A percentile compares a stretch with the other conserved stretches of the same genome.
These are phyloP conservation scores for Hofmannophila pseudospretella DNA, from an alignment of 2,888 invertebrate genomes.

Conservation along the genomic window DNA sequence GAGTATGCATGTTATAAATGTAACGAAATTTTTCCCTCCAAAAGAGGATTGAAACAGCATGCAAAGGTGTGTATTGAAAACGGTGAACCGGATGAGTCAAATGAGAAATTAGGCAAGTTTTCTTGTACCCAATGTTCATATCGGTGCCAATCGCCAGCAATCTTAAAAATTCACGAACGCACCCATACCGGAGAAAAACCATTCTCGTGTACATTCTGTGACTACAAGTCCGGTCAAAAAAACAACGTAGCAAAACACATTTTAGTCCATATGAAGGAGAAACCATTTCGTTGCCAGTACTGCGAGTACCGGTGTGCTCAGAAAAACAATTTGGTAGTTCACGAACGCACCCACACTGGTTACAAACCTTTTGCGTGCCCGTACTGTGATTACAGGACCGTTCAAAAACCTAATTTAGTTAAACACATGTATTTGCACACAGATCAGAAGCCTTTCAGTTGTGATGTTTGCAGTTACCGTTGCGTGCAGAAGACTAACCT, in stretches of 20 bases:
- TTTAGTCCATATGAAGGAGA: constrained; percentile 71
- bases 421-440: constrained; percentile 75
- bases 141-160: constrained; percentile 69
- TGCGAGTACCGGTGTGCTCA: constrained; percentile 73
- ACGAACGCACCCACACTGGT: constrained; percentile 71
- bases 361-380: constrained; percentile 72
- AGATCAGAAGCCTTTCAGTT: constrained; percentile 69
- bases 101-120: constrained; percentile 59
- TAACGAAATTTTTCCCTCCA: constrained; percentile 54
- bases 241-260: constrained; percentile 74
- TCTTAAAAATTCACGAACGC: constrained; percentile 69
- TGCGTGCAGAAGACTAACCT: constrained; percentile 72
- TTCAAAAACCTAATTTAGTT: constrained; percentile 71
- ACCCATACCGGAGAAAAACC: constrained; percentile 71
- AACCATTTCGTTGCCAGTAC: constrained; percentile 67
- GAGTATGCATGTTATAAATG: constrained; percentile 64
- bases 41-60: constrained; percentile 58
- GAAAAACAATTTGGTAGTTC: constrained; percentile 70
- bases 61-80: constrained; percentile 44
- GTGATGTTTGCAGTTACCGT: constrained; percentile 65
- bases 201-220: constrained; percentile 65
- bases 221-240: constrained; percentile 71
- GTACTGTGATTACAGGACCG: constrained; percentile 67
- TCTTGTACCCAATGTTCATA: constrained; percentile 63
- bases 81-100: constrained; percentile 21